Percentiles rank a stretch among this genome's conserved stretches.
phyloP scores from a whole-genome alignment of 2,797 vertebrate species.

The Phrynocephalus guinanensis region DNA sequence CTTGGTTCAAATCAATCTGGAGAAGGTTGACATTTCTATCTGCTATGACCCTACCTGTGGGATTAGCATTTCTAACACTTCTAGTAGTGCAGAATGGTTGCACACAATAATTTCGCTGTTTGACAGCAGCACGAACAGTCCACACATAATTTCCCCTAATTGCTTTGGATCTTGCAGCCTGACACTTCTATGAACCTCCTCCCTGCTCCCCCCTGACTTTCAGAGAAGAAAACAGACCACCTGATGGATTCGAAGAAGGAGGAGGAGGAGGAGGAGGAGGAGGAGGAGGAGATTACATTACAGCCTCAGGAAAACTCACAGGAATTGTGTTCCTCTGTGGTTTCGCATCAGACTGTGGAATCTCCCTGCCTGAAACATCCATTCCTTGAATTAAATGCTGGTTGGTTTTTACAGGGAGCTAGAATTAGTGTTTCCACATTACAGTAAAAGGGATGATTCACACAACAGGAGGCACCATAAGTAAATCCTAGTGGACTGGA shows the following conservation, averaged over 20 bases:
- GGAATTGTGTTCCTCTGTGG: background rate
- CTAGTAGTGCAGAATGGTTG: slow-evolving; percentile 40
- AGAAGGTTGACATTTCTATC: slow-evolving; percentile 49
- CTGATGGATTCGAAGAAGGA: slow-evolving; percentile 24
- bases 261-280: background rate
- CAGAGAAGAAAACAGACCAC: slow-evolving; percentile 17
- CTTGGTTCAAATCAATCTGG: slow-evolving; percentile 19
- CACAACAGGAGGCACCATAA: slow-evolving; percentile 55
- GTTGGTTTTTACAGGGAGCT: slow-evolving; percentile 51
- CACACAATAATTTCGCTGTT: slow-evolving; percentile 33
- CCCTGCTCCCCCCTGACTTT: background rate
- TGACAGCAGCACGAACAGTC: slow-evolving; percentile 54
- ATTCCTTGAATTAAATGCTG: slow-evolving; percentile 23
- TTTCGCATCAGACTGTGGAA: background rate
- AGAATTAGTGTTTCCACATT: slow-evolving; percentile 45
- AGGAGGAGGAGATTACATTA: background rate
- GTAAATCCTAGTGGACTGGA: slow-evolving; percentile 45
- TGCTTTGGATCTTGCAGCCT: slow-evolving; percentile 63
- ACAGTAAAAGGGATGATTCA: slow-evolving; percentile 57
- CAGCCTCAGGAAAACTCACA: background rate
- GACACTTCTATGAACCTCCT: slow-evolving; percentile 59
- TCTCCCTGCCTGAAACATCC: background rate
- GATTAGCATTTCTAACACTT: slow-evolving; percentile 54
- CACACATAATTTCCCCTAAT: slow-evolving; percentile 56
- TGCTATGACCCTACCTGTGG: slow-evolving; percentile 57